Evolutionary conservation across 2,888 invertebrate genomes (phyloP), one percentile per base, ranked within the genome.

Genomic region (Ditula angustiorana): DNA sequence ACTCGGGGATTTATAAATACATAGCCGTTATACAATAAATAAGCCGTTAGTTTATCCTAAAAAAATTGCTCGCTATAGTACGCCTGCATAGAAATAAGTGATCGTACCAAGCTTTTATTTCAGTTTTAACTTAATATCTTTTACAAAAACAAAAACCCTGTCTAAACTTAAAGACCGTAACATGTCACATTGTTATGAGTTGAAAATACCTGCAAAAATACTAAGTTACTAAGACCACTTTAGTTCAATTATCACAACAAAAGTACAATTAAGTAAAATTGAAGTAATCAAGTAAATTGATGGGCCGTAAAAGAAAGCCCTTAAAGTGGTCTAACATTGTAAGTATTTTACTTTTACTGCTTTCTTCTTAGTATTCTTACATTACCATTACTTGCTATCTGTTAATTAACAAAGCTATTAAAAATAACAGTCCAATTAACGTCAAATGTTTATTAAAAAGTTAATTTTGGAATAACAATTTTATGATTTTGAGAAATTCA

Each of bases 251-350:
- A 37, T 28, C 11, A 26, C 30, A 28, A 58, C 47, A 47, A 58
- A 58, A 47, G 47, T 47, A 47, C 58, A 24, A 58, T 58, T 58
- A 16, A 30, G 68, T 61, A 75, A 74, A 76, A 75, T 67, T 62
- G 55, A 66, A 57, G 62, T 61, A 70, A 73, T 74, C 67, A 73
- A 74, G 71, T 61, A 69, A 67, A 73, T 74, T 72, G 68, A 71
- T 73, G 67, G 69, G 35, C 62, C 69, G 61, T 70, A 67, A 69
- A 69, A 62, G 67, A 56, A 69, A 71, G 62, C 64, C 69, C 71
- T 73, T 77, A 75, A 70, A 72, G 68, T 53, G 60, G 52, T 44
- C 37, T 41, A 8, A 28, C n/a, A 24, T 8, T 44, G 21, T 37
- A 37, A 52, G 30, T 28, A 13, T 41, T 50, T 58, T 30, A 16